Base-by-base conservation (phyloP, 2,113 vertebrate genomes). In the Sceloporus tristichus region DNA sequence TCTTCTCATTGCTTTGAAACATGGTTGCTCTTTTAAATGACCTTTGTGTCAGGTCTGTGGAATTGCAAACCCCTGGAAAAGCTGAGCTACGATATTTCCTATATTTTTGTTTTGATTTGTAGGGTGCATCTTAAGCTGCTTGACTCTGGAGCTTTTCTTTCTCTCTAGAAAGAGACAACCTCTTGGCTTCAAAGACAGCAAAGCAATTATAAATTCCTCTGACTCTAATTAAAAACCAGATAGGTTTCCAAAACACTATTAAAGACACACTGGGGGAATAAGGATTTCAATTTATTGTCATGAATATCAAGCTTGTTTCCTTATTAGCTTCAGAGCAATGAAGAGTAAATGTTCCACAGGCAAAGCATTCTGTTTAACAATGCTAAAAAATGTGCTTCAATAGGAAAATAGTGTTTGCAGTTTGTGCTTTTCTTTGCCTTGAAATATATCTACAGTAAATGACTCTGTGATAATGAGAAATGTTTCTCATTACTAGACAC, bases 171-270 rank as follows among this genome's bases (percentile, higher is more conserved):
- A 88, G 70, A 88, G 88, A 80, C 68, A 91, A 79, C 77, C 89
- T 79, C 68, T 93, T 93, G 90, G 62, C 82, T 95, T 34, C 78
- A 75, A 77, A 90, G 87, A 87, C 56, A 92, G 78, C 68, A 91
- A 76, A 25, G 66, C 48, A 88, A 90, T 90, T 93, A 80, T 85
- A 84, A 94, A 94, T 93, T 94, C 79, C 82, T 89, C 84, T 88
- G 73, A 82, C 91, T 92, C 73, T 89, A 93, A 66, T 90, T 93
- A 92, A 93, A 93, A 93, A 82, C 53, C 77, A 89, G 78, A 83
- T 89, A 54, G 0, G 0, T 88, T 95, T 95, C 86, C 79, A 91
- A 90, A 94, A 89, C n/a, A 59, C 89, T 87, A 66, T 83, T 91
- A 91, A 82, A 34, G 77, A 81, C 54, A 81, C 40, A 88, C 0